Conservation (phyloP, 2,888 invertebrate species). For the Eupeodes luniger region DNA sequence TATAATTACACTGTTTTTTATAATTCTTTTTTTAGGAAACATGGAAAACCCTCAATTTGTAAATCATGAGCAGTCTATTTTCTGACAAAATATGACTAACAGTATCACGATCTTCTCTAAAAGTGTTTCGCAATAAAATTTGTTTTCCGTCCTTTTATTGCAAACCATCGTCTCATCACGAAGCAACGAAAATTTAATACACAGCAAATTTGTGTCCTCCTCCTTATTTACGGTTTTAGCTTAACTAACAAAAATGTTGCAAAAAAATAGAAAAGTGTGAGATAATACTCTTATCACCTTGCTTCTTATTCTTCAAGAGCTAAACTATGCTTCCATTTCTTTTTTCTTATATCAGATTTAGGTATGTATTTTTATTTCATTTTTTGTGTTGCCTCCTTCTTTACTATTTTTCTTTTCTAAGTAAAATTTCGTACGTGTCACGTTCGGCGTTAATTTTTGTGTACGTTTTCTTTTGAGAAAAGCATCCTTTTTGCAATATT, state of each 20-base stretch:
- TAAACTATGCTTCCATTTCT: constrained; percentile 32
- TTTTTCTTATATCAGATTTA: constrained; percentile 38
- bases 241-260: constrained; percentile 70
- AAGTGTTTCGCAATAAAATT: constrained; percentile 39
- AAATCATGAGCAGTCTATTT: neutral
- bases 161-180: constrained; percentile 52
- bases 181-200: constrained; percentile 54
- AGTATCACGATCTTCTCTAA: constrained; percentile 2
- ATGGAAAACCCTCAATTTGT: neutral
- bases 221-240: constrained; percentile 58
- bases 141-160: neutral
- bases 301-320: constrained; percentile 16
- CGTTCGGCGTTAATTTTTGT: constrained; percentile 74
- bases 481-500: constrained; percentile 74
- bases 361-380: constrained; percentile 30
- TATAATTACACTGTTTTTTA: too few species aligned
- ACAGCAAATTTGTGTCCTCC: constrained; percentile 39
- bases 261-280: constrained; percentile 58
- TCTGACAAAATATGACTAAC: neutral
- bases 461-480: constrained; percentile 70
- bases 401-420: constrained; percentile 58
- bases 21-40: too few species aligned
- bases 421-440: constrained; percentile 74
- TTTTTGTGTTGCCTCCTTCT: neutral
- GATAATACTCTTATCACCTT: constrained; percentile 50